phyloP scores from a whole-genome alignment of 2,113 vertebrate species.

The Lutjanus erythropterus region DNA sequence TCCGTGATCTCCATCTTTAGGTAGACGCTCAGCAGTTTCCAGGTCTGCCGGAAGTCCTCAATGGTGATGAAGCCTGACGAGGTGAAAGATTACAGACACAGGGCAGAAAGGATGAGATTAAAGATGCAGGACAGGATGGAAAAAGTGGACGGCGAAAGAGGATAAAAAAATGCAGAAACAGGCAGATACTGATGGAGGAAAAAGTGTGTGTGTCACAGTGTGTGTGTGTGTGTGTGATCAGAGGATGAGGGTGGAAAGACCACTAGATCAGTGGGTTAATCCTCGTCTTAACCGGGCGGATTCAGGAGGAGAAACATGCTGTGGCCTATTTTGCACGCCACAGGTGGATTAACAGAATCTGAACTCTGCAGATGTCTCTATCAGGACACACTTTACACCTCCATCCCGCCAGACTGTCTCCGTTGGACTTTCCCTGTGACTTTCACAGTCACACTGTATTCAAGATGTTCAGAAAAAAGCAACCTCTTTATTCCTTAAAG shows the following conservation, averaged over 20 bases:
- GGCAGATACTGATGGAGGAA: not conserved
- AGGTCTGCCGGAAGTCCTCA: conserved; percentile 93
- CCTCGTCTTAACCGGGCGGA: conserved; percentile 42
- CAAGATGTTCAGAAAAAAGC: too few relatives aligned
- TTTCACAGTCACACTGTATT: too few relatives aligned
- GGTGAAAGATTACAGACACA: not conserved
- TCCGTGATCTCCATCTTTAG: conserved; percentile 90
- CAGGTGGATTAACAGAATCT: conserved; percentile 49
- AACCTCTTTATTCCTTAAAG: too few relatives aligned
- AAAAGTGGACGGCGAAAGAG: not conserved
- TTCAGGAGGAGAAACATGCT: conserved; percentile 32
- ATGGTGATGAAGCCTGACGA: conserved; percentile 90
- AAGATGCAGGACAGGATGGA: not conserved
- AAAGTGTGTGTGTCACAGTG: not conserved
- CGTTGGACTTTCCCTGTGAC: not conserved
- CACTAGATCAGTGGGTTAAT: conserved; percentile 78
- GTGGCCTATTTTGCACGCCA: conserved; percentile 8
- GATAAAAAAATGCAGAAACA: not conserved
- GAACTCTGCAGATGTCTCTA: not conserved
- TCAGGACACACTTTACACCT: conserved; percentile 14
- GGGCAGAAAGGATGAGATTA: not conserved
- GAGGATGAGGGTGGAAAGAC: conserved; percentile 2
- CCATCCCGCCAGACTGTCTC: not conserved
- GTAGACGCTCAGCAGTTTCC: conserved; percentile 93
- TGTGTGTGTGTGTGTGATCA: conserved; percentile 19